Base-by-base conservation (phyloP, 2,113 vertebrate genomes). In the Isichthys henryi region DNA sequence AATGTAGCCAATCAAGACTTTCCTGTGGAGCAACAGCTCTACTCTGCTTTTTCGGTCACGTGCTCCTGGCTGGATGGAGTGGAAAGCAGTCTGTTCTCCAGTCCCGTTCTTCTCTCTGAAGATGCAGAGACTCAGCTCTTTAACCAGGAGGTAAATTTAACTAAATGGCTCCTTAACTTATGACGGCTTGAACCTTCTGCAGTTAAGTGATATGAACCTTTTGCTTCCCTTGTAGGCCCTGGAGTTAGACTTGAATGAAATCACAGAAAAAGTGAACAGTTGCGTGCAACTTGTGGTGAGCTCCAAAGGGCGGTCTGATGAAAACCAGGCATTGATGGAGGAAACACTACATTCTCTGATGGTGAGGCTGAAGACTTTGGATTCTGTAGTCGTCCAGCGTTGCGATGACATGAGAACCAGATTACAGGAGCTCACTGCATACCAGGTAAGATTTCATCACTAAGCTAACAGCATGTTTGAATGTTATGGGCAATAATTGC, bases 51-150 rank as follows among this genome's bases (percentile, higher is more conserved):
- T 45, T 94, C 96, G 10, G 96, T 97, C 8, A 95, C 97, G 0
- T 97, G 97, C 0, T 88, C 94, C 4, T 99, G 98, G 98, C 91
- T 98, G 89, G 97, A 98, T 92, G 94, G 94, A 1, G 96, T 98
- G 1, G 98, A 99, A 92, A 96, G 97, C 86, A 94, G 88, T 1
- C 93, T 97, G 8, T 97, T 98, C 92, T 95, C 97, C 70, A 93
- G 96, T 52, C 93, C 96, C 5, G 94, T 95, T 74, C 93, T 97
- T 23, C 91, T 96, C 77, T 96, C 96, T 31, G 97, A 98, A 92
- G 96, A 97, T 88, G 92, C 96, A 1, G 96, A 98, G 92, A 92
- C 93, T 0, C 97, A 96, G 70, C 95, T 99, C 50, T 94, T 93
- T 88, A 95, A 96, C 45, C 97, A 98, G 88, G 97, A 98, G 95